Conservation (phyloP, 2,888 invertebrate species). For the Lacanobia oleracea region DNA sequence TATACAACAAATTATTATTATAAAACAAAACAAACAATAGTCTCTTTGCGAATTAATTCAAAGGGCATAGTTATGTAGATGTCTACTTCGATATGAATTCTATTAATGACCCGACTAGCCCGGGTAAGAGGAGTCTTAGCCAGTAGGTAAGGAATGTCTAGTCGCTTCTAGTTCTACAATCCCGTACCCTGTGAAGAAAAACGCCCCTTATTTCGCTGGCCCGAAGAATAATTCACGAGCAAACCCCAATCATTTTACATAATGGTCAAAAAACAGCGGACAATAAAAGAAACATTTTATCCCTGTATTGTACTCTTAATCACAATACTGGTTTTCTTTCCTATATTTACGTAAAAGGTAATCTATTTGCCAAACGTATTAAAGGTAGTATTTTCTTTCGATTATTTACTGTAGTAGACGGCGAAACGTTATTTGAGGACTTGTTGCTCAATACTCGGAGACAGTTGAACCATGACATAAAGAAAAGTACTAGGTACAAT, state of each 20-base stretch:
- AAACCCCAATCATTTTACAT: constrained; percentile 38
- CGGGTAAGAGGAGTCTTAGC: too few species aligned
- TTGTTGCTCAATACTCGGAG: neutral
- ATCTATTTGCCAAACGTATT: neutral
- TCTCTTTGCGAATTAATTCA: too few species aligned
- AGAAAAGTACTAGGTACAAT: too few species aligned
- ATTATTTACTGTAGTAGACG: constrained; percentile 6
- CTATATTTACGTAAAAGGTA: constrained; percentile 1
- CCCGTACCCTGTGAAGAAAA: neutral
- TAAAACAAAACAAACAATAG: too few species aligned
- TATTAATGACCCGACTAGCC: too few species aligned
- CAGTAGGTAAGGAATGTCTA: too few species aligned
- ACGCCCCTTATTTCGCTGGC: constrained; percentile 16
- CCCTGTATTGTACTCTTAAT: constrained; percentile 28
- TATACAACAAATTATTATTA: too few species aligned
- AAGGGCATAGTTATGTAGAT: too few species aligned
- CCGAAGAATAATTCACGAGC: constrained; percentile 35
- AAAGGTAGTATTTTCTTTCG: constrained; percentile 5
- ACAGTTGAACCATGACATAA: neutral
- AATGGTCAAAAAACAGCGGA: constrained; percentile 19
- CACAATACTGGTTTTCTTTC: constrained; percentile 1
- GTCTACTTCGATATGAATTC: too few species aligned
- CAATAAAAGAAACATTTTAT: constrained; percentile 24
- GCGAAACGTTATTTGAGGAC: neutral
- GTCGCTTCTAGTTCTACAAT: too few species aligned